A percentile compares a stretch with the other conserved stretches of the same genome.
Conservation (phyloP, 2,113 vertebrate species). For the Podiceps cristatus region DNA sequence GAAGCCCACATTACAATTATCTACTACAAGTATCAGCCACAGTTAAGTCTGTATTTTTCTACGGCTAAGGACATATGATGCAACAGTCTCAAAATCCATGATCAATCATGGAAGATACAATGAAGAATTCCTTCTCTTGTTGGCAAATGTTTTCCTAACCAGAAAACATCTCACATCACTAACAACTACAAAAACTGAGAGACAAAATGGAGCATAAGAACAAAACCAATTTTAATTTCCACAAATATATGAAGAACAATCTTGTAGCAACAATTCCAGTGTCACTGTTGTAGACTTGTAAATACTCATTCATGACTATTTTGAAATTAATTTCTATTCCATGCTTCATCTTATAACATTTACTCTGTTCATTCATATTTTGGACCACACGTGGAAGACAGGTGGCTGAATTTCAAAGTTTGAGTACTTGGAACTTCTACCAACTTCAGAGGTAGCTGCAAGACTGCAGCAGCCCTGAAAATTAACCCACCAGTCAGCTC, state of each 20-base stretch:
- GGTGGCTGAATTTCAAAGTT: background rate
- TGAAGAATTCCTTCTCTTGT: background rate
- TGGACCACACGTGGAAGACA: background rate
- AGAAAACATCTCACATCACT: background rate
- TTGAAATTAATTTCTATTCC: background rate
- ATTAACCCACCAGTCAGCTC: background rate
- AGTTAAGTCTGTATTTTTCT: background rate
- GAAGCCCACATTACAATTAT: background rate
- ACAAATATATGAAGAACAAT: background rate
- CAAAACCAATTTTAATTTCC: background rate
- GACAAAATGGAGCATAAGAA: background rate
- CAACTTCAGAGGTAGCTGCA: background rate
- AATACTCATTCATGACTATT: background rate
- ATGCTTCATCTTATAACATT: background rate
- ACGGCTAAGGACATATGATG: accelerated
- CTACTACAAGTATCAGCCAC: background rate
- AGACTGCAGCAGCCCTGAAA: background rate
- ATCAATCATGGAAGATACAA: background rate
- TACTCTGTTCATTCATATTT: background rate
- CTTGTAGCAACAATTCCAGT: background rate
- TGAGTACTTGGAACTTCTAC: background rate
- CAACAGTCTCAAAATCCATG: background rate
- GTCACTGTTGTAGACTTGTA: background rate
- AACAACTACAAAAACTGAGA: background rate
- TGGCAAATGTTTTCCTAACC: background rate